These are phyloP conservation scores for Porites lobata DNA, from an alignment of 92 coral and sea anemone genomes.

Conservation along the genomic window DNA sequence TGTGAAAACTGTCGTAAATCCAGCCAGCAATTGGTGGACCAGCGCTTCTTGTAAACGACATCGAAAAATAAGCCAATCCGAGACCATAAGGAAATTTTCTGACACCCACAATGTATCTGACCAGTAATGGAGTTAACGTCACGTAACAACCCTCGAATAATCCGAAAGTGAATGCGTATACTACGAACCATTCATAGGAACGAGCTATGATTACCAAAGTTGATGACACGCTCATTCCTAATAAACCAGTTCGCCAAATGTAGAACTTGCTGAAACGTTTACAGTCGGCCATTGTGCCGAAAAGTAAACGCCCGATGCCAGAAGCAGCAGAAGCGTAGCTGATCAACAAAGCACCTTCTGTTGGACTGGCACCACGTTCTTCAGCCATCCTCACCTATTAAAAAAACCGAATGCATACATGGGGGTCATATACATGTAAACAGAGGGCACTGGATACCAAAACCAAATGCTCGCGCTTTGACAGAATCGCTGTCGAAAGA, in stretches of 20 bases:
- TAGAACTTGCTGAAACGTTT: constrained; percentile 55
- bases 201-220: constrained; percentile 57
- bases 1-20: constrained; percentile 36
- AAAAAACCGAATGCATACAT: not conserved
- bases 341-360: constrained; percentile 61
- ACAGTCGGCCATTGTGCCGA: constrained; percentile 74
- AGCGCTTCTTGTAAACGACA: constrained; percentile 59
- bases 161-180: constrained; percentile 69
- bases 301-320: constrained; percentile 70
- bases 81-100: constrained; percentile 64
- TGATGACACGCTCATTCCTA: constrained; percentile 65
- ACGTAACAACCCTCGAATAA: constrained; percentile 75
- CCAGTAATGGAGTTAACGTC: constrained; percentile 55
- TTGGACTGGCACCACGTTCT: constrained; percentile 40
- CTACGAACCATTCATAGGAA: constrained; percentile 55
- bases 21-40: constrained; percentile 74
- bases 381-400: constrained; percentile 69
- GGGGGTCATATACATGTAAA: too few relatives aligned
- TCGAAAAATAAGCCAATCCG: constrained; percentile 56
- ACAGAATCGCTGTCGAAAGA: too few relatives aligned
- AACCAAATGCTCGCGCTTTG: too few relatives aligned
- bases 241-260: constrained; percentile 60
- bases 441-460: too few relatives aligned
- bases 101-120: constrained; percentile 61
- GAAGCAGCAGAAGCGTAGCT: constrained; percentile 73